Evolutionary conservation across 2,113 vertebrate genomes (phyloP), one percentile per base, ranked within the genome.

Genomic region (Oxygymnocypris stewartii): DNA sequence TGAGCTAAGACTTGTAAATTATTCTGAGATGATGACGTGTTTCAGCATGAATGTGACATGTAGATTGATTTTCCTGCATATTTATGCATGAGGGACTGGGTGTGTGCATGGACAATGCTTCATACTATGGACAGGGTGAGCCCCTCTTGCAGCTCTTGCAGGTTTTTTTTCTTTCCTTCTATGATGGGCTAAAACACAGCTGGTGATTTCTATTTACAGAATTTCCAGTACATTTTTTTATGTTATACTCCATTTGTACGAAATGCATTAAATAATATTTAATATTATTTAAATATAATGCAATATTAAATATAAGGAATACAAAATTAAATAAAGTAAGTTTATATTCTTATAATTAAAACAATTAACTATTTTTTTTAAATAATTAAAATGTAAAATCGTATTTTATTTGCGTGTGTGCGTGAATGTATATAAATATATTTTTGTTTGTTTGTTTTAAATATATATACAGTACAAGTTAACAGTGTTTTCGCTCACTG

Each of bases 31-130:
- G 1, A 28, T 51, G 57, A 31, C 28, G 25, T 82, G 35, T 23
- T 59, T 18, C 59, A 35, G 80, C 80, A 69, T 82, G 25, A 67
- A 51, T 69, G 28, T 51, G 63, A 51, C 23, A 65, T 86, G 42
- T 74, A 82, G 67, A 86, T 86, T 49, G 54, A 78, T 82, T 83
- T 78, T 54, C 49, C 35, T 84, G 35, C 73, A 57, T 87, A 51
- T 49, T 28, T 80, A 44, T 74, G 86, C 65, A 37, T 83, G 82
- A 84, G 49, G 91, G 88, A 88, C 88, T 91, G 93, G 93, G 91
- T 88, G 92, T 93, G 92, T 92, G 83, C 91, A 42, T 78, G 87
- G 89, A 88, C 65, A 82, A 88, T 91, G 84, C 79, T 91, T 4
- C 31, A 78, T 87, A 82, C 77, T 88, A 91, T 37, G 73, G 84